A percentile compares a stretch with the other conserved stretches of the same genome.
Conservation (phyloP, 53 echinoderm and acorn worm species). For the Luidia sarsii region DNA sequence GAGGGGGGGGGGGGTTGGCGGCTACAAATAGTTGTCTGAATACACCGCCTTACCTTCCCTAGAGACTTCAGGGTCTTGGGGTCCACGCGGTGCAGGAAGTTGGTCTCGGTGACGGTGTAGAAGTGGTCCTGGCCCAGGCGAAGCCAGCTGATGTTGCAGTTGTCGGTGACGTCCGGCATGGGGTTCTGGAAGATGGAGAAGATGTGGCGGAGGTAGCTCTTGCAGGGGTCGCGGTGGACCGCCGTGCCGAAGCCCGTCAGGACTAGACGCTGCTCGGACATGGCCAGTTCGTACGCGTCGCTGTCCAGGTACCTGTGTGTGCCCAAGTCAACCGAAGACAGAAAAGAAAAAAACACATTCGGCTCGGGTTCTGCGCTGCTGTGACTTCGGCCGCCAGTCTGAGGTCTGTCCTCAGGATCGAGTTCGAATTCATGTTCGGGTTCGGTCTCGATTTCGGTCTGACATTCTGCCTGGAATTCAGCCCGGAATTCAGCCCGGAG, state of each 20-base stretch:
- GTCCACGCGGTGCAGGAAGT: constrained; percentile 53
- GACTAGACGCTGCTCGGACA: constrained; percentile 62
- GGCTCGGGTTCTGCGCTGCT: too few relatives aligned
- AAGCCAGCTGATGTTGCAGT: constrained; percentile 75
- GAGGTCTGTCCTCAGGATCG: too few relatives aligned
- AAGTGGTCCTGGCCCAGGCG: constrained; percentile 65
- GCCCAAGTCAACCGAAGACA: too few relatives aligned
- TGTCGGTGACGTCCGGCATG: constrained; percentile 41
- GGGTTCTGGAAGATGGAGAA: constrained; percentile 62
- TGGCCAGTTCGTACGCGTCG: constrained; percentile 60
- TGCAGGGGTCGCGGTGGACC: constrained; percentile 79
- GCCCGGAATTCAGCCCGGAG: too few relatives aligned
- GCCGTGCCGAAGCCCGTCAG: constrained; percentile 61
- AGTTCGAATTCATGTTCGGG: too few relatives aligned
- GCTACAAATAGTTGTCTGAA: too few relatives aligned
- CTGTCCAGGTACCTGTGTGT: constrained; percentile 15
- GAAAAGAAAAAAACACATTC: background rate
- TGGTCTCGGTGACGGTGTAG: constrained; percentile 65
- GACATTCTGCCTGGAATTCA: too few relatives aligned
- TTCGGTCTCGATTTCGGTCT: too few relatives aligned
- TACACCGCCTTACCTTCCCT: constrained; percentile 43
- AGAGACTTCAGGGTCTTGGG: constrained; percentile 54
- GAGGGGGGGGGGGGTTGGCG: too few relatives aligned
- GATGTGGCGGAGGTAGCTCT: constrained; percentile 74
- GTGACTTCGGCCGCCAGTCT: too few relatives aligned